Base-by-base conservation (phyloP, 2,888 invertebrate species). In the Meteorus colon region DNA sequence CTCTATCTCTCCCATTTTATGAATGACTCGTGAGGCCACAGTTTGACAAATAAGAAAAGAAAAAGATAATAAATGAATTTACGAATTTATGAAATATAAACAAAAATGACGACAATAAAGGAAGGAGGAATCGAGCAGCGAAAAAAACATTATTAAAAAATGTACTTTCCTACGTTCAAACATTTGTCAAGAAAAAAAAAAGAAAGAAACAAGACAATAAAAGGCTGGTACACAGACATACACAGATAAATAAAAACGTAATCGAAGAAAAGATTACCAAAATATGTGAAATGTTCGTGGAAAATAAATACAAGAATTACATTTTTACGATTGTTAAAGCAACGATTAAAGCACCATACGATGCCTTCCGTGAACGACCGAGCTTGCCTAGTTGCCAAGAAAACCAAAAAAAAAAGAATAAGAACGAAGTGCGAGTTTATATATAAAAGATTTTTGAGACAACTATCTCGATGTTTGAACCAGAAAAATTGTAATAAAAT, bases 341-440 rank as follows among this genome's bases (percentile, higher is more conserved):
- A 88, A 88, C 87, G 86, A 88, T 87, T 86, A 84, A 86, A 77
- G 86, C 87, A 86, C 88, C 88, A 85, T 87, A 89, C 89, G 89
- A 89, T 89, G 89, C 89, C 89, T 89, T 88, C 88, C 89, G 89
- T 89, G 89, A 89, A 89, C 88, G 87, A 89, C 89, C 89, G 89
- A 89, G 89, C 89, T 89, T 89, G 89, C 84, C 84, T 85, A 85
- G 84, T 85, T 85, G 83, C 84, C 82, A 84, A 82, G 81, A 81
- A 78, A 79, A 74, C 24, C 24, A 80, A 76, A 76, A 75, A 77
- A 69, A 45, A 51, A 27, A 48, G n/a, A 70, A 67, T 19, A 77
- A 79, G 80, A 78, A 78, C 74, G 73, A 80, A 80, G 77, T 74
- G 79, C 81, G 79, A 82, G 82, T 82, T 81, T 78, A 79, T 70